Base-by-base conservation (phyloP, 1,140 invertebrate species). In the Pristionchus pacificus region DNA sequence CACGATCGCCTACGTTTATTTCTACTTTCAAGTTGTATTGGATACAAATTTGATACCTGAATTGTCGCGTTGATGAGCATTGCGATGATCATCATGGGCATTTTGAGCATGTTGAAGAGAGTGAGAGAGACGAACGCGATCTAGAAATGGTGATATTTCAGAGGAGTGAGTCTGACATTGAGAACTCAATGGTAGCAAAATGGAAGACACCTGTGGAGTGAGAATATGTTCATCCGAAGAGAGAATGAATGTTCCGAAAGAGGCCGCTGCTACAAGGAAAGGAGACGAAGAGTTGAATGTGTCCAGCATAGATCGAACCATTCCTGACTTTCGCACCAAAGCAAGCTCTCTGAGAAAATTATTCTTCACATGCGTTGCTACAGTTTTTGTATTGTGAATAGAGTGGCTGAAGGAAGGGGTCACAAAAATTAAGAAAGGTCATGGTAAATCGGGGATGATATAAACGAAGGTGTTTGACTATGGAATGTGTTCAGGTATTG, bases 91-190 rank as follows among this genome's bases (percentile, higher is more conserved):
- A 72, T 78, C 75, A 83, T 77, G 19, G 80, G 76, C 10, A 66
- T 70, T 58, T 70, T 78, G 55, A 89, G 79, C 64, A 89, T 86
- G 32, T 89, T 88, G 78, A 89, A 88, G 3, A 89, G 79, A 13
- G 88, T 84, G 10, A 89, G 78, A 13, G 88, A 86, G 2, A 89
- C 88, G 84, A 89, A 89, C 15, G 88, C 88, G 77, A 87, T 88
- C 75, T 88, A 82, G 2, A 49, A n/a, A n/a, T n/a, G n/a, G n/a
- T n/a, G n/a, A n/a, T n/a, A n/a, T n/a, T n/a, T n/a, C n/a, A n/a
- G n/a, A n/a, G n/a, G n/a, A 57, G 55, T n/a, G 55, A 14, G 55
- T 57, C 14, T 57, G 55, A 14, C 14, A 14, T n/a, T n/a, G n/a
- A n/a, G n/a, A n/a, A n/a, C n/a, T n/a, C n/a, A n/a, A n/a, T n/a